These are phyloP conservation scores for Matsumyia berberina DNA, from an alignment of 2,888 invertebrate genomes.

Conservation along the genomic window DNA sequence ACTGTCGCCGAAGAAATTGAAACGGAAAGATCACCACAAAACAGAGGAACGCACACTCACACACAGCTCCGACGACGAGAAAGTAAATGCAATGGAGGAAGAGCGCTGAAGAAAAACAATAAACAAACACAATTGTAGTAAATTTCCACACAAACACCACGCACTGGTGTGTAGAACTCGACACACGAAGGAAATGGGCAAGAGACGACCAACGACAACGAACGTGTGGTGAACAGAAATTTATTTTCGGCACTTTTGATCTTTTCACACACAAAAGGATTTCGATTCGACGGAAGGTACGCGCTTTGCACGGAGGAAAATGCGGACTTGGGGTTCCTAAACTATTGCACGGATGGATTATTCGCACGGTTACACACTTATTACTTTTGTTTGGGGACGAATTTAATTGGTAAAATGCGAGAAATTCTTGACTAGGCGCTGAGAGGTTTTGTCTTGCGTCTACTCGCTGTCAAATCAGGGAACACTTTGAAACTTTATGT, in stretches of 20 bases:
- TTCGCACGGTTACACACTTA: background rate
- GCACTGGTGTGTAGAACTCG: conserved; percentile 8
- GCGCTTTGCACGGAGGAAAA: background rate
- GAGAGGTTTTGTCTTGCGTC: conserved; percentile 61
- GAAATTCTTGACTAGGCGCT: conserved; percentile 40
- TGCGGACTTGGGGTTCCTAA: conserved; percentile 6
- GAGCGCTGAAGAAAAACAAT: conserved; percentile 59
- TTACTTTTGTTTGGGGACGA: conserved; percentile 27
- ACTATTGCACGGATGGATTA: conserved; percentile 19
- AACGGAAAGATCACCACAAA: conserved; percentile 2
- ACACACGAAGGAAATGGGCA: conserved; percentile 1
- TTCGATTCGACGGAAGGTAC: conserved; percentile 19
- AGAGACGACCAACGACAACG: conserved; percentile 10
- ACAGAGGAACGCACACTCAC: conserved; percentile 1
- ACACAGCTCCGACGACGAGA: background rate
- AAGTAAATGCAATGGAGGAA: conserved; percentile 30
- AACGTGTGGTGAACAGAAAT: conserved; percentile 46
- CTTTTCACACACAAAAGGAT: conserved; percentile 60
- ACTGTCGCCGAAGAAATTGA: background rate
- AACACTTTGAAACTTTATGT: conserved; percentile 61
- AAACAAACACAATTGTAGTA: conserved; percentile 72
- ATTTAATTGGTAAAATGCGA: conserved; percentile 46
- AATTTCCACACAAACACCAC: conserved; percentile 58
- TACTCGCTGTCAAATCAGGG: conserved; percentile 71
- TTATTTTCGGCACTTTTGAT: conserved; percentile 72